phyloP scores from a whole-genome alignment of 35 echinoderm and acorn worm species.

The Lytechinus pictus region DNA sequence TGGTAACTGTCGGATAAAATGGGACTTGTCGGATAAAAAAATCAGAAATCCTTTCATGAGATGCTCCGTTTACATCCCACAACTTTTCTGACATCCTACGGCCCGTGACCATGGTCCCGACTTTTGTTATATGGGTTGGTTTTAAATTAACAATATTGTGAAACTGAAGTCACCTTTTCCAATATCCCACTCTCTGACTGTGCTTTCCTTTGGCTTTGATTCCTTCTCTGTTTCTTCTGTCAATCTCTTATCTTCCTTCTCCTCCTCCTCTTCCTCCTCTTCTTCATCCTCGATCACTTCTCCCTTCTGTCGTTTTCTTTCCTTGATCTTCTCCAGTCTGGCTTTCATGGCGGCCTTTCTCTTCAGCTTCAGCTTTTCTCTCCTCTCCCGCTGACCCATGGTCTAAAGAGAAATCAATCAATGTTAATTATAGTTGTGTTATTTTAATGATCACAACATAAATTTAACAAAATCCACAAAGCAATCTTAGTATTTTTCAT shows the following conservation, averaged over 20 bases:
- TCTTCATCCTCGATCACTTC: slow-evolving; percentile 56
- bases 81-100: no score
- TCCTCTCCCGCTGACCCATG: slow-evolving; percentile 71
- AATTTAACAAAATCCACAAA: no score
- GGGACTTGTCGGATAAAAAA: no score
- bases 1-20: no score
- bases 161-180: slow-evolving; percentile 62
- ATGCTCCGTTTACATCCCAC: no score
- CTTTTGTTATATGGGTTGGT: no score
- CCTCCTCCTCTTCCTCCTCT: slow-evolving; percentile 50
- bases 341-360: slow-evolving; percentile 87
- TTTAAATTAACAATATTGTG: no score
- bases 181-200: slow-evolving; percentile 78
- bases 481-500: no score
- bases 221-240: background rate
- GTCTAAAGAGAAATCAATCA: slow-evolving; percentile 60
- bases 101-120: no score
- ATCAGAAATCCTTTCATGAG: no score
- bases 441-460: no score
- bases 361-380: slow-evolving; percentile 89
- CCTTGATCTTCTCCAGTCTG: slow-evolving; percentile 84
- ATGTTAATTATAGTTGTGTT: no score
- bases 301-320: slow-evolving; percentile 78
- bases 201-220: slow-evolving; percentile 47
- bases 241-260: slow-evolving; percentile 24